Evolutionary conservation across 2,113 vertebrate species (phyloP), one percentile per base, ranked within the genome.

Genomic region (Etheostoma cragini): DNA sequence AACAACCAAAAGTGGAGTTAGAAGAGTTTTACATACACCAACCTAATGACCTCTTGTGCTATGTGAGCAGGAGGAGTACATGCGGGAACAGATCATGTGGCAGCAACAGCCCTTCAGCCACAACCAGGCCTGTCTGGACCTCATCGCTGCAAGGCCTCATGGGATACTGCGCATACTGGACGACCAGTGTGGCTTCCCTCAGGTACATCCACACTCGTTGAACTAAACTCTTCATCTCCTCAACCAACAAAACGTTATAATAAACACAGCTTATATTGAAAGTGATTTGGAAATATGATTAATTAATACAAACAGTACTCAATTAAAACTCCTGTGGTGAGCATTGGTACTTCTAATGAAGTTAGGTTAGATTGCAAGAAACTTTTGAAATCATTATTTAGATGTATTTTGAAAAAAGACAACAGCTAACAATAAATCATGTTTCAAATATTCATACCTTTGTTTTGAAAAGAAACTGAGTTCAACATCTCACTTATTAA

Each of bases 111-210:
- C 94, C 63, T 98, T 98, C 89, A 94, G 89, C 0, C 95, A 97
- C 94, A 99, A 99, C 86, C 97, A 97, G 87, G 95, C 96, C 21
- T 98, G 97, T 76, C 97, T 99, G 10, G 97, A 98, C 90, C 97
- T 99, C 81, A 98, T 99, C 53, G 95, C 97, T 3, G 96, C 98
- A 78, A 99, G 96, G 86, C 98, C 98, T 75, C 96, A 99, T 0
- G 98, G 98, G 84, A 98, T 99, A 81, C 95, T 99, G 11, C 95
- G 97, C 42, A 98, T 99, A 77, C 96, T 99, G 0, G 98, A 99
- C 1, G 98, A 99, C 88, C 98, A 99, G 93, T 98, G 98, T 45
- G 91, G 96, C 72, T 99, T 99, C 70, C 98, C 98, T 5, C 98
- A 99, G 97, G 98, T 99, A 86, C 6, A 13, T 45, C 21, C 19